A percentile compares a stretch with the other conserved stretches of the same genome.
Conservation (phyloP, 92 coral and sea anemone species). For the Bergia sp. region DNA sequence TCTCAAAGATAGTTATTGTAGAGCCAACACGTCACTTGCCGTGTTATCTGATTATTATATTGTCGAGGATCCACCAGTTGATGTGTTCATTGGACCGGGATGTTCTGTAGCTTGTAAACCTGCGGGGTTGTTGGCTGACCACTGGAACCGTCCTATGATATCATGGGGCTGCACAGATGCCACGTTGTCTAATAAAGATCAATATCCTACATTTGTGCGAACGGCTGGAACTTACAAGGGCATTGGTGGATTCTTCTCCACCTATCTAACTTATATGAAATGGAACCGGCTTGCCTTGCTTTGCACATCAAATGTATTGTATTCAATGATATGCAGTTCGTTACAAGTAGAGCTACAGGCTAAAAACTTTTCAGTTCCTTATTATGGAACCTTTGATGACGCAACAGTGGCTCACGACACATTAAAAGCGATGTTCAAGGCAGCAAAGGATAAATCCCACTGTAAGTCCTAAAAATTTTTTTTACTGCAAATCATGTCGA, state of each 20-base stretch:
- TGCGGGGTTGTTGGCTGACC: slow-evolving; percentile 67
- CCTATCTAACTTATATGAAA: slow-evolving; percentile 33
- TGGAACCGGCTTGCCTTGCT: slow-evolving; percentile 73
- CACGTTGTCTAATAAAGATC: slow-evolving; percentile 59
- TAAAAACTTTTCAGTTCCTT: slow-evolving; percentile 50
- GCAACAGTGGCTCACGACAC: slow-evolving; percentile 37
- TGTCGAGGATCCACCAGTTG: slow-evolving; percentile 59
- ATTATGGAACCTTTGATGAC: slow-evolving; percentile 72
- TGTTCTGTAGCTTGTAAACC: slow-evolving; percentile 75
- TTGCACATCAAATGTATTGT: slow-evolving; percentile 62
- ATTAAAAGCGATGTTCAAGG: slow-evolving; percentile 61
- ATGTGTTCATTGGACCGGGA: slow-evolving; percentile 82
- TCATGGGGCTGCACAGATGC: slow-evolving; percentile 83
- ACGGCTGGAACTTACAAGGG: slow-evolving; percentile 68
- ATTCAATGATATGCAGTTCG: slow-evolving; percentile 44
- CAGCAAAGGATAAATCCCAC: slow-evolving; percentile 59
- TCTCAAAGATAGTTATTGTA: slow-evolving; percentile 59
- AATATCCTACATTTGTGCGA: slow-evolving; percentile 74
- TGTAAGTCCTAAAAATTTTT: slow-evolving; percentile 45
- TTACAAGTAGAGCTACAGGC: slow-evolving; percentile 60
- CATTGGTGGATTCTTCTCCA: slow-evolving; percentile 49
- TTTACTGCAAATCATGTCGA: neutral
- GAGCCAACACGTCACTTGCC: slow-evolving; percentile 50
- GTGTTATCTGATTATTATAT: slow-evolving; percentile 58
- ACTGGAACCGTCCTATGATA: slow-evolving; percentile 76